Evolutionary conservation across 1,140 invertebrate species (phyloP).

Genomic region (Drosophila sproati): DNA sequence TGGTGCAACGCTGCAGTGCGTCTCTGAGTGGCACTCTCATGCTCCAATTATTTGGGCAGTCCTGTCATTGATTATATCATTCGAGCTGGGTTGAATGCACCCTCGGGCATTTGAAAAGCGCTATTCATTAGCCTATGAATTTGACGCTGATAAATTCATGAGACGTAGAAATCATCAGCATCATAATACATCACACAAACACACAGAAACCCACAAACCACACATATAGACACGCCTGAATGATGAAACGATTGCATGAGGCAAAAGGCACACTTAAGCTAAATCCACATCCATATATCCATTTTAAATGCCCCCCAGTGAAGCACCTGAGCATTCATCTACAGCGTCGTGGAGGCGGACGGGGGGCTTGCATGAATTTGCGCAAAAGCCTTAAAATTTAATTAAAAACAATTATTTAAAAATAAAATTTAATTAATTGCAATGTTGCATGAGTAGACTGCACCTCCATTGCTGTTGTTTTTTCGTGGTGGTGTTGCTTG

Average conservation of each 20-base stretch:
- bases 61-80: slow-evolving; percentile 78
- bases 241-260: slow-evolving; percentile 77
- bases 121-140: slow-evolving; percentile 75
- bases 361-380: slow-evolving; percentile 68
- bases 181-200: slow-evolving; percentile 12
- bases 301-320: neutral
- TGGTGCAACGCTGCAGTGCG: slow-evolving; percentile 66
- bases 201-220: slow-evolving; percentile 17
- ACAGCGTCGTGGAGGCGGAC: slow-evolving; percentile 27
- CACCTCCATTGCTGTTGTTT: slow-evolving; percentile 36
- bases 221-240: slow-evolving; percentile 50
- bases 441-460: slow-evolving; percentile 79
- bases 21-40: slow-evolving; percentile 75
- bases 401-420: slow-evolving; percentile 83
- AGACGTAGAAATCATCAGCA: slow-evolving; percentile 55
- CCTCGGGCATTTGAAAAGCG: slow-evolving; percentile 49
- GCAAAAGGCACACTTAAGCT: slow-evolving; percentile 55
- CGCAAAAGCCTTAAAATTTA: slow-evolving; percentile 73
- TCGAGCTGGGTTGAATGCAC: slow-evolving; percentile 64
- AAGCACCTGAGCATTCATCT: slow-evolving; percentile 46
- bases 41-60: slow-evolving; percentile 72
- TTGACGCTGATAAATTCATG: slow-evolving; percentile 34
- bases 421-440: slow-evolving; percentile 82
- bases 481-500: slow-evolving; percentile 8
- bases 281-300: neutral